Evolutionary conservation across 2,113 vertebrate species (phyloP).

Genomic region (Maccullochella peelii): DNA sequence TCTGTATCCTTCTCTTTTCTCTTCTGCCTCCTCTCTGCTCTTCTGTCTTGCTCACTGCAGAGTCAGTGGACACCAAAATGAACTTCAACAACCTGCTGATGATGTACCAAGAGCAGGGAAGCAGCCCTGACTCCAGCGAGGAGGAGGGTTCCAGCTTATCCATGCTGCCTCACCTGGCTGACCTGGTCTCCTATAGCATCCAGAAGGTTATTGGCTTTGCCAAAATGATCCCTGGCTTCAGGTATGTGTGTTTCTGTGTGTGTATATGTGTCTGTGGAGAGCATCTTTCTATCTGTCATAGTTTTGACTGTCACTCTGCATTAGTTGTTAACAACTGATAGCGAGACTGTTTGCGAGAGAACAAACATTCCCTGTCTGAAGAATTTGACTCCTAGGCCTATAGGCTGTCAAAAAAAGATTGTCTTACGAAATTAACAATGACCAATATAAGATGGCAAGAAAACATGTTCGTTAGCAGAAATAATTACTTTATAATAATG

Average conservation of each 20-base stretch:
- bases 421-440: neutral
- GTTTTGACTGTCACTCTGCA: constrained; percentile 11
- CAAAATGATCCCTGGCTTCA: constrained; percentile 98
- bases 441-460: neutral
- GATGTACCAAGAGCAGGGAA: constrained; percentile 85
- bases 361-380: neutral
- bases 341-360: neutral
- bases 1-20: neutral
- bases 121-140: constrained; percentile 84
- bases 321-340: neutral
- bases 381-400: neutral
- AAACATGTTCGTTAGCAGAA: neutral
- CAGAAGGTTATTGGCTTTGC: constrained; percentile 98
- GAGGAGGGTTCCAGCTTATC: constrained; percentile 85
- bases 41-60: constrained; percentile 68
- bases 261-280: neutral
- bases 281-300: neutral
- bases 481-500: neutral
- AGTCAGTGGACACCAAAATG: constrained; percentile 84
- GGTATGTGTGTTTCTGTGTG: constrained; percentile 78
- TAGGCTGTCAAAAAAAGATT: neutral
- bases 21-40: neutral
- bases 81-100: constrained; percentile 87
- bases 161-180: constrained; percentile 96
- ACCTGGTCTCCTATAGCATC: constrained; percentile 98